Evolutionary conservation across 2,113 vertebrate genomes (phyloP), one percentile per base, ranked within the genome.

Genomic region (Lophotis ruficrista): DNA sequence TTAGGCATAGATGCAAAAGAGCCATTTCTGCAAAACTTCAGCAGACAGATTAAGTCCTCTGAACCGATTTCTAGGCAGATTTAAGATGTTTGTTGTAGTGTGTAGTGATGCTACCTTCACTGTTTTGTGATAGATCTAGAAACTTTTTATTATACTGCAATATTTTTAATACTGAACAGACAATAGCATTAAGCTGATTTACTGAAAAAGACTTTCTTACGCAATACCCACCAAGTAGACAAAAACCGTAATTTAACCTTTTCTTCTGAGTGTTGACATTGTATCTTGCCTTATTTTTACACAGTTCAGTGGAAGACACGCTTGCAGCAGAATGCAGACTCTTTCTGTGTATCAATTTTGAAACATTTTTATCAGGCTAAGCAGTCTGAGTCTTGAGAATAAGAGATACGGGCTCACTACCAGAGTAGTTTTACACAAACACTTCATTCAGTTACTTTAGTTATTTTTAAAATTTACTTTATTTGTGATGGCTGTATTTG

Each of bases 301-400:
- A 60, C 71, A 62, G 68, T 51, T 83, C 83, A 81, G 58, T 83
- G 90, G 85, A 90, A 88, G 30, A 80, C 81, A 31, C 21, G 66
- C 79, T 90, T 77, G 37, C 79, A 93, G 75, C 87, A 93, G 82
- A 90, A 77, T 72, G 62, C 50, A 72, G 58, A 18, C 81, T 79
- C 68, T 37, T 80, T 62, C 45, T 78, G 10, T 51, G 51, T 68
- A 54, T 64, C 70, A 65, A 25, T 72, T 94, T 66, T 75, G 70
- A 87, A 91, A 94, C 70, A 61, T 80, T 94, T 95, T 80, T 66
- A 87, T 21, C 41, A 43, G 54, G 62, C 45, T 89, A 75, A 83
- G 31, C 38, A 85, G 62, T 75, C 16, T 65, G 54, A 66, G 53
- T 68, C 53, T 30, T 14, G 25, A 69, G 61, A 82, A 75, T 6